Evolutionary conservation across 2,888 invertebrate genomes (phyloP), one percentile per base, ranked within the genome.

Genomic region (Erpobdella octoculata): DNA sequence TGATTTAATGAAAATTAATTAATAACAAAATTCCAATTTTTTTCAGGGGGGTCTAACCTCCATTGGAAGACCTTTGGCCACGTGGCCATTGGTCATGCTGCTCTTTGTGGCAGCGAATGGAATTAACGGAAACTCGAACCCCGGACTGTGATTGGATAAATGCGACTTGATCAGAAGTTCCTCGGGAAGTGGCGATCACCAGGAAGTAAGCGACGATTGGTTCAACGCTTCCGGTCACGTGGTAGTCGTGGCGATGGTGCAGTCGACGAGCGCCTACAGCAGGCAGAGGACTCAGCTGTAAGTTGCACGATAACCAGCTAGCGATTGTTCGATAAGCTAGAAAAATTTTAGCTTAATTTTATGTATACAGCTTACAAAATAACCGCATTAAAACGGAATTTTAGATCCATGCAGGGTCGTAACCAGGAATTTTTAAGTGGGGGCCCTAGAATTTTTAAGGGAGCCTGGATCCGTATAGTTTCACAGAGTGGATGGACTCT

Each of bases 131-230:
- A 53, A 53, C 28, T 53, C 28, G 21, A 53, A 53, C 18, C 21
- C 21, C 53, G 21, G 21, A 5, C 21, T 53, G 53, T 53, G 53
- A 53, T 53, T 53, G 53, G n/a, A 53, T 28, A 53, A 28, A 53
- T 25, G n/a, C 53, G 28, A 53, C 21, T n/a, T 53, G 53, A 25
- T 53, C 53, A 53, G 53, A 28, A 28, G 53, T 15, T 28, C 53
- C n/a, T n/a, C n/a, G n/a, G n/a, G n/a, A 53, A n/a, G 28, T 53
- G 53, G 53, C 21, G 28, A 53, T n/a, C 21, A 25, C n/a, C 53
- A 53, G 28, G 53, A 53, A 53, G 53, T 53, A 8, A 53, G n/a
- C 28, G 53, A 53, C 53, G 28, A 53, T 28, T 53, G 53, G 53
- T 53, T 53, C 8, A 53, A 53, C 28, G 21, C 53, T 53, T 53